A percentile compares a stretch with the other conserved stretches of the same genome.
Conservation (phyloP, 2,888 invertebrate genomes). For the Schizaphis graminum region DNA sequence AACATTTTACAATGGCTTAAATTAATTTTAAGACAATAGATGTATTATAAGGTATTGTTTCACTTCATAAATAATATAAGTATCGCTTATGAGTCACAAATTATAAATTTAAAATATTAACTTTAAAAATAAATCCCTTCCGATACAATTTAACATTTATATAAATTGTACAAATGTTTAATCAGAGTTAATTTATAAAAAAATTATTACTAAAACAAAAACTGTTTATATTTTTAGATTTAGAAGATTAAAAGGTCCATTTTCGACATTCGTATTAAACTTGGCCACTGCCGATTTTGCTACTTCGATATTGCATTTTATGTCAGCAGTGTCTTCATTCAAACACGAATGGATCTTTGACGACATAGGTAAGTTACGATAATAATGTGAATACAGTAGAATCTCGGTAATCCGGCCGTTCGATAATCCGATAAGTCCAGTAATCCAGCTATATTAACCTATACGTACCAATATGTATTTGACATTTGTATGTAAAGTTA, state of each 20-base stretch:
- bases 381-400: not conserved
- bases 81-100: not conserved
- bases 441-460: too few relatives aligned
- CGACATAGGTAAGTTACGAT: conserved; percentile 70
- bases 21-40: not conserved
- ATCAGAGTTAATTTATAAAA: not conserved
- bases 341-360: conserved; percentile 72
- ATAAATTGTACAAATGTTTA: not conserved
- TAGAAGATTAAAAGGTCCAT: conserved; percentile 70
- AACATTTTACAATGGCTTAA: not conserved
- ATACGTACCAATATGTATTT: too few relatives aligned
- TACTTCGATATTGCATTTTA: conserved; percentile 70
- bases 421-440: too few relatives aligned
- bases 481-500: too few relatives aligned
- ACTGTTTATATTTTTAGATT: conserved; percentile 69
- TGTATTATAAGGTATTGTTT: not conserved
- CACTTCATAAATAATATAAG: not conserved
- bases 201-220: not conserved
- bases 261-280: conserved; percentile 70
- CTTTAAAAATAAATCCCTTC: not conserved
- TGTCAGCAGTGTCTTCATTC: conserved; percentile 71
- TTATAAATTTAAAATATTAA: not conserved
- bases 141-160: not conserved
- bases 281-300: conserved; percentile 70
- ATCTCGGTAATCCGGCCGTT: too few relatives aligned